Percentiles rank a stretch among this genome's conserved stretches.
phyloP scores from a whole-genome alignment of 2,888 invertebrate species.

The Xiphydria camelus region DNA sequence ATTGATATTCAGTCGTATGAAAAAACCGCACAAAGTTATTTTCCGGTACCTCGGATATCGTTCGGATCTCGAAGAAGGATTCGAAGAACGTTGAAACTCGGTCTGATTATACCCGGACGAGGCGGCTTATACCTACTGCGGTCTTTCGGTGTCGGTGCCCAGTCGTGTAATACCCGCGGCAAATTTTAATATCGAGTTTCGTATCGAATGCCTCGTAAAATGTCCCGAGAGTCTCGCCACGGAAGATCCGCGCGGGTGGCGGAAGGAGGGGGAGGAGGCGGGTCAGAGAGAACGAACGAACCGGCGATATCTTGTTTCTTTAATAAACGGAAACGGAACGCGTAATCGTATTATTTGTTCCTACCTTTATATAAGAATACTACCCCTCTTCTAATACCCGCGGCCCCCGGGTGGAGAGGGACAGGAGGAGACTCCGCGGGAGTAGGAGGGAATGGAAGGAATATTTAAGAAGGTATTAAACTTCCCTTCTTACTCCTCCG shows the following conservation, averaged over 20 bases:
- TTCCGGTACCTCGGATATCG: background rate
- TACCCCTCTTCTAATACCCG: constrained; percentile 39
- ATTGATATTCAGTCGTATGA: no score
- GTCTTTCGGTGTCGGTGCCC: constrained; percentile 30
- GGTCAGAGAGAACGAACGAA: constrained; percentile 6
- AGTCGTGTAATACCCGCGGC: constrained; percentile 42
- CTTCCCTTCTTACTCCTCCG: constrained; percentile 30
- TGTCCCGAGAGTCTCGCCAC: constrained; percentile 25
- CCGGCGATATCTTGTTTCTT: constrained; percentile 56
- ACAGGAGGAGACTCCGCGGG: constrained; percentile 18
- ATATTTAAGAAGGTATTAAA: constrained; percentile 57
- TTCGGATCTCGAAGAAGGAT: constrained; percentile 6
- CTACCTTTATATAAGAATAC: constrained; percentile 50
- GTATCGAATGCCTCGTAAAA: constrained; percentile 48
- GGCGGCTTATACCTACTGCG: constrained; percentile 43
- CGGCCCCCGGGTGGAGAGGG: background rate
- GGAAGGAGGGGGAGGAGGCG: constrained; percentile 1
- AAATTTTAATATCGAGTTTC: constrained; percentile 56
- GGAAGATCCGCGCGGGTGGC: constrained; percentile 4
- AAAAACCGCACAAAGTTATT: no score
- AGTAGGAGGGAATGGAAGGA: constrained; percentile 43
- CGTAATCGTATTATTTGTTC: constrained; percentile 59
- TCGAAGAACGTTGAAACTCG: constrained; percentile 40
- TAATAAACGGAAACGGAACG: constrained; percentile 58
- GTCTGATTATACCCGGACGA: constrained; percentile 46